A percentile compares a stretch with the other conserved stretches of the same genome.
Conservation (phyloP, 2,113 vertebrate species). For the Myotis yumanensis region DNA sequence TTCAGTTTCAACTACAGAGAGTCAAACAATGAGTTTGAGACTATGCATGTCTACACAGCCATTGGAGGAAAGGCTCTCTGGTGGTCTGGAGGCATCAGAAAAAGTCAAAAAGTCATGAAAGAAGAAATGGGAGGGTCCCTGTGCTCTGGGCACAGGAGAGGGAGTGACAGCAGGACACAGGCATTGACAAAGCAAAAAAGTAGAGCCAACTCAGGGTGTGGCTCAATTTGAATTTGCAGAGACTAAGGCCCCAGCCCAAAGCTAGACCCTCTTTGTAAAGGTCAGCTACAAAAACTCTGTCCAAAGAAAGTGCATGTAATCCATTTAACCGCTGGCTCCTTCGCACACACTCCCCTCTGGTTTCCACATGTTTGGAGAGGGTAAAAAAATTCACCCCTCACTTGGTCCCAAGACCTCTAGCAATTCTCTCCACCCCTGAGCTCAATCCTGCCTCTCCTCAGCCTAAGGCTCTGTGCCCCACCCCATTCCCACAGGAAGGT, state of each 20-base stretch:
- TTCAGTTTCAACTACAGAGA: not conserved
- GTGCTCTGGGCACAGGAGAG: not conserved
- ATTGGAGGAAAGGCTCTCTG: not conserved
- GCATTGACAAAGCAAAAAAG: not conserved
- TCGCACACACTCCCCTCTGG: not conserved
- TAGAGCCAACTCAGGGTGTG: not conserved
- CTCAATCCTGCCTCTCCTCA: not conserved
- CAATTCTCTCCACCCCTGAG: not conserved
- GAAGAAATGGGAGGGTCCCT: not conserved
- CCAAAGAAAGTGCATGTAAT: not conserved
- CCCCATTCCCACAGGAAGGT: not conserved
- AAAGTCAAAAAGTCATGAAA: not conserved
- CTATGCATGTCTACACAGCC: not conserved
- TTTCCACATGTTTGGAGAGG: not conserved
- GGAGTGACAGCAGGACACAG: fast-evolving
- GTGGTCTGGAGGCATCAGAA: not conserved
- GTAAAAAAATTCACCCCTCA: not conserved
- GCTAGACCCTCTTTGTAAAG: not conserved
- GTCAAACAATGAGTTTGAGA: not conserved
- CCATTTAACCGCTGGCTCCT: not conserved
- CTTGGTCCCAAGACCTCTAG: not conserved
- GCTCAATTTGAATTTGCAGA: not conserved
- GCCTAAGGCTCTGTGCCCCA: not conserved
- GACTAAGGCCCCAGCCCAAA: not conserved
- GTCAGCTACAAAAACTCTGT: slow-evolving; percentile 1